Percentiles rank a stretch among this genome's conserved stretches.
Conservation (phyloP, 1,140 invertebrate genomes). For the Drosophila paulistorum region DNA sequence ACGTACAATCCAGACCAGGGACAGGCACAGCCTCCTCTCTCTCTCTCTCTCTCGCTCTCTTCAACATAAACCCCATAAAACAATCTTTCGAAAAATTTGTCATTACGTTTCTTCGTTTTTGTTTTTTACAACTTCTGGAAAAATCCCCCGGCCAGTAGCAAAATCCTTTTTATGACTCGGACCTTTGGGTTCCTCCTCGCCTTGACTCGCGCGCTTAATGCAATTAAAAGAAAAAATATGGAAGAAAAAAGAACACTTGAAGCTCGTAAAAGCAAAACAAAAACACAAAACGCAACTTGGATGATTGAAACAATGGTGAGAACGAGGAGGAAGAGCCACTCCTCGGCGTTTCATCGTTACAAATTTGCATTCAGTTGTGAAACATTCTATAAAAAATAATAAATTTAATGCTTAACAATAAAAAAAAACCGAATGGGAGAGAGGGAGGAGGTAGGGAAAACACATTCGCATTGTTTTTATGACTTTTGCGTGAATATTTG, state of each 20-base stretch:
- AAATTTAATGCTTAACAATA: constrained; percentile 79
- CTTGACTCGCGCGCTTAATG: constrained; percentile 29
- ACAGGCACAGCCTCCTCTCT: neutral
- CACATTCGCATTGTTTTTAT: constrained; percentile 76
- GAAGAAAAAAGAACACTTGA: constrained; percentile 28
- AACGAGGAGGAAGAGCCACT: neutral
- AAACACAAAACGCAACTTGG: constrained; percentile 7
- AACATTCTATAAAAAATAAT: constrained; percentile 82
- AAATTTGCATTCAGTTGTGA: constrained; percentile 80
- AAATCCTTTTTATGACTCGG: constrained; percentile 55
- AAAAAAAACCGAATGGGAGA: constrained; percentile 42
- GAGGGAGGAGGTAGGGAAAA: neutral
- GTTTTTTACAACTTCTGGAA: constrained; percentile 64
- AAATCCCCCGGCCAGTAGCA: constrained; percentile 33
- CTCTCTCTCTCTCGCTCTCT: constrained; percentile 1
- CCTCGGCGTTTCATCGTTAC: constrained; percentile 15
- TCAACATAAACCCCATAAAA: constrained; percentile 50
- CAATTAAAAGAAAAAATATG: constrained; percentile 64
- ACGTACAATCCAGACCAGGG: neutral
- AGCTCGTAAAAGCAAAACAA: constrained; percentile 53
- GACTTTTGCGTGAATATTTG: constrained; percentile 69
- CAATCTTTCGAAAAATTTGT: constrained; percentile 50
- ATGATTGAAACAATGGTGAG: constrained; percentile 43
- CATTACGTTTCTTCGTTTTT: constrained; percentile 50
- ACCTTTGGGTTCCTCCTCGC: constrained; percentile 25